Conservation (phyloP, 2,113 vertebrate genomes). For the Prunella himalayana region DNA sequence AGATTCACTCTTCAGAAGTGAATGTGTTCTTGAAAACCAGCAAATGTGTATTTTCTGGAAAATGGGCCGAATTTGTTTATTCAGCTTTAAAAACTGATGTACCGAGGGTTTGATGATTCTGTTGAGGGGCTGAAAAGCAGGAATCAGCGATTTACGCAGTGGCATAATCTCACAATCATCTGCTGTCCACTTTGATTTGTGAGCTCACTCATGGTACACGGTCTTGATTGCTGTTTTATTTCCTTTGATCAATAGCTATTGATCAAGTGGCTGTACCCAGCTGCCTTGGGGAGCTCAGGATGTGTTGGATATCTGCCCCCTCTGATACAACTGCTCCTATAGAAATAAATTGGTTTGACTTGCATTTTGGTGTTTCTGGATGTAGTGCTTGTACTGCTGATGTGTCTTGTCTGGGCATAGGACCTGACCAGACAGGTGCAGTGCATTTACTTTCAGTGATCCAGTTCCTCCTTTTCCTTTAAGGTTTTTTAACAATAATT, state of each 20-base stretch:
- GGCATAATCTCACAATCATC: fast-evolving
- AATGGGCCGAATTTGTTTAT: not conserved
- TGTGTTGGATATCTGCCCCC: not conserved
- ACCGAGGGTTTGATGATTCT: not conserved
- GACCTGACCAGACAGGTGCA: not conserved
- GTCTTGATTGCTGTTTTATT: not conserved
- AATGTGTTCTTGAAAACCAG: fast-evolving
- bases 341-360: not conserved
- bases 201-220: not conserved
- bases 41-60: fast-evolving
- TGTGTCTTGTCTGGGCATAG: no score
- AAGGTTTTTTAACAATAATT: not conserved
- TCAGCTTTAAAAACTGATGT: not conserved
- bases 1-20: no score
- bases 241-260: not conserved
- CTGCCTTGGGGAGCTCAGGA: not conserved
- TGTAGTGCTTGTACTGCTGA: not conserved
- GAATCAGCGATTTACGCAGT: fast-evolving
- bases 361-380: not conserved
- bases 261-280: not conserved
- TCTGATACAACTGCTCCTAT: not conserved
- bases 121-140: not conserved
- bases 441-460: not conserved
- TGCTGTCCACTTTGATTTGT: fast-evolving
- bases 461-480: not conserved